Conservation (phyloP, 2,113 vertebrate species). For the Manacus vitellinus region DNA sequence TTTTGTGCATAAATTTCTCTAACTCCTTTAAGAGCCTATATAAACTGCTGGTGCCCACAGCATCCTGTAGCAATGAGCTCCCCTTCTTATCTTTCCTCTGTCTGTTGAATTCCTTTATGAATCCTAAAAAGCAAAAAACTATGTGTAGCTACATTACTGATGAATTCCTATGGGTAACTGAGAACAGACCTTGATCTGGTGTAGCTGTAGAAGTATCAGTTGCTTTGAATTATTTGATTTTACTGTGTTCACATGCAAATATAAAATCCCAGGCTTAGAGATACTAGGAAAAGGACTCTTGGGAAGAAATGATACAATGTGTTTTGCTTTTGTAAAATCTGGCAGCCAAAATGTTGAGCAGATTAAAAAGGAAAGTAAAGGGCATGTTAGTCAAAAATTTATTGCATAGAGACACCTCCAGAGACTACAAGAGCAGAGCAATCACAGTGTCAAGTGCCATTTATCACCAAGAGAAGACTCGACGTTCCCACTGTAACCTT, state of each 20-base stretch:
- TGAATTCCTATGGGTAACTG: not conserved
- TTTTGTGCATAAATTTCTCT: not conserved
- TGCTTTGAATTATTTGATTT: not conserved
- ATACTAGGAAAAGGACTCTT: not conserved
- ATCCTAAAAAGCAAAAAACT: not conserved
- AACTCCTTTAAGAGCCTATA: not conserved
- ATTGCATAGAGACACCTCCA: not conserved
- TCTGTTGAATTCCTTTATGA: not conserved
- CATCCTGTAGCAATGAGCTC: not conserved
- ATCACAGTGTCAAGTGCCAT: not conserved
- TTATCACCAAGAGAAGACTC: not conserved
- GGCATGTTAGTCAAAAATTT: not conserved
- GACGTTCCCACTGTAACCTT: not conserved
- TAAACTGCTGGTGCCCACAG: not conserved
- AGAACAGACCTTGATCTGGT: not conserved
- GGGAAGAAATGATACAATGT: not conserved
- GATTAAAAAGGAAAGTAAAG: slow-evolving; percentile 9
- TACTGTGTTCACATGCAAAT: not conserved
- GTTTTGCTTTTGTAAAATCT: not conserved
- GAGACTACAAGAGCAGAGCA: not conserved
- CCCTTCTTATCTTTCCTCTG: not conserved
- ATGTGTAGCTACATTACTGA: not conserved
- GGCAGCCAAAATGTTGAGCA: not conserved
- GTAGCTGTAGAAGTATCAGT: not conserved
- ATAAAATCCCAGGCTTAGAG: not conserved